Conservation (phyloP, 92 coral and sea anemone genomes). For the Anthopleura xanthogrammica region DNA sequence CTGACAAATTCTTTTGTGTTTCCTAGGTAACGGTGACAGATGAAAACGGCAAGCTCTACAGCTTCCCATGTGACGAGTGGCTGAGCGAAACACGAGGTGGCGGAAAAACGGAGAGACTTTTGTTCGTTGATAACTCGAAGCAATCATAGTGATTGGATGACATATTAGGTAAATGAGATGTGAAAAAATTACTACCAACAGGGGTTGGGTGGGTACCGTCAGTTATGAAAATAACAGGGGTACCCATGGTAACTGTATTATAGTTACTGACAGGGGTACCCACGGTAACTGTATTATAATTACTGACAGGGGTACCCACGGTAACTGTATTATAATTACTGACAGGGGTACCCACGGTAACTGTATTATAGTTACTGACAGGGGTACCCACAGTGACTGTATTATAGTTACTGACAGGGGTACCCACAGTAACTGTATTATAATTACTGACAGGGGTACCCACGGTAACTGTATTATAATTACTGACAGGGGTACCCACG, state of each 20-base stretch:
- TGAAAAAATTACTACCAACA: neutral
- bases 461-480: neutral
- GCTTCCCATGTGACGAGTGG: constrained; percentile 95
- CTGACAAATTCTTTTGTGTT: neutral
- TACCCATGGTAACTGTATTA: neutral
- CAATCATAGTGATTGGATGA: constrained; percentile 36
- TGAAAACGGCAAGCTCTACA: constrained; percentile 80
- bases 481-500: neutral
- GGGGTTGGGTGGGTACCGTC: too few relatives aligned
- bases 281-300: neutral
- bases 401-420: neutral
- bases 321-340: neutral
- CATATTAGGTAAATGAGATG: constrained; percentile 11
- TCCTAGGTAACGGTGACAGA: constrained; percentile 84
- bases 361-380: neutral
- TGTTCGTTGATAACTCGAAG: constrained; percentile 34
- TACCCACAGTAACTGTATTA: neutral
- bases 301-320: neutral
- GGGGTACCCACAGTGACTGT: neutral
- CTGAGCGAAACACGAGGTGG: constrained; percentile 98
- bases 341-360: neutral
- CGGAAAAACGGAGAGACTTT: constrained; percentile 89
- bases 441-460: neutral
- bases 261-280: neutral
- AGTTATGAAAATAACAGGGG: too few relatives aligned